Evolutionary conservation across 2,888 invertebrate genomes (phyloP), one percentile per base, ranked within the genome.

Genomic region (Aphidoletes aphidimyza): DNA sequence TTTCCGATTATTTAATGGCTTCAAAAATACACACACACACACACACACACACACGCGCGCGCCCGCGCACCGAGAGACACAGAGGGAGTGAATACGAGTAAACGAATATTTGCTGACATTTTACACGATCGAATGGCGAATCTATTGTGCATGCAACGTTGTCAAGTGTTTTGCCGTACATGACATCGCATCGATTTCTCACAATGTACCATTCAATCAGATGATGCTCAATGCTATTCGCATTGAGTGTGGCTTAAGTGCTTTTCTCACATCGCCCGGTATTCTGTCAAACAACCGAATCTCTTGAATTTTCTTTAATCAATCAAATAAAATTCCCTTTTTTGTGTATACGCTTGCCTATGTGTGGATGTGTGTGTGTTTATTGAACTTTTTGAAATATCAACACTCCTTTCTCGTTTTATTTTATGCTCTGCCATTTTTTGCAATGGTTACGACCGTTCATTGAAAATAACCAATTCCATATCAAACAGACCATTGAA

Each of bases 1-100:
- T 69, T 69, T 69, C 69, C 69, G 69, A 69, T 69, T 69, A 69
- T 69, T 69, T 69, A 69, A 30, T 69, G 69, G 69, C 14, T 69
- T 14, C 17, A 14, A 69, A 69, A 47, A 47, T 47, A 47, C 6
- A 47, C 47, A 47, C 11, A 54, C n/a, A 54, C 19, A 22, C 8
- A 26, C 47, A 47, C 47, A 54, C n/a, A 11, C 47, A n/a, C n/a
- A n/a, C n/a, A n/a, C n/a, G n/a, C n/a, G n/a, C n/a, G n/a, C n/a
- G n/a, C n/a, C n/a, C n/a, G n/a, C n/a, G n/a, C n/a, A n/a, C n/a
- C n/a, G n/a, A n/a, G n/a, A n/a, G n/a, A n/a, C n/a, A n/a, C n/a
- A n/a, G n/a, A n/a, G n/a, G n/a, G n/a, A n/a, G n/a, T n/a, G n/a
- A n/a, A n/a, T n/a, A n/a, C n/a, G n/a, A n/a, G n/a, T n/a, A n/a